Base-by-base conservation (phyloP, 2,888 invertebrate genomes). In the Drosophila pseudotalamancana region DNA sequence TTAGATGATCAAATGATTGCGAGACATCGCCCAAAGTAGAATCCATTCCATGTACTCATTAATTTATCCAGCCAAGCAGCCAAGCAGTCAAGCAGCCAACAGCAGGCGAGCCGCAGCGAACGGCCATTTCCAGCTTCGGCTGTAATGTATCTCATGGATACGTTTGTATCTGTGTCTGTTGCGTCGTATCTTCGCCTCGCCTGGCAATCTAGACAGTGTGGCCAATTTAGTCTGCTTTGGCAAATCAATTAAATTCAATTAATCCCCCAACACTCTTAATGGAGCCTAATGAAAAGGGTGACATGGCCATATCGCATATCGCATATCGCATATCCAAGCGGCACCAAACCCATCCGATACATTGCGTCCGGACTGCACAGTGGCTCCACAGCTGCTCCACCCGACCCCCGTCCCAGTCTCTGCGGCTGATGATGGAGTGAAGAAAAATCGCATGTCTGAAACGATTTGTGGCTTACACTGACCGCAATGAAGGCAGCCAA, bases 171-270 rank as follows among this genome's bases (percentile, higher is more conserved):
- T 37, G 60, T 57, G 51, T 54, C 49, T 69, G 66, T 68, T 12
- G 16, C 42, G 43, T 43, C 72, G 77, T 75, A 66, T 77, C 77
- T 73, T 72, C 65, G 61, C 69, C 60, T 59, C 64, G 81, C 66
- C n/a, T 66, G 63, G 79, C 82, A 90, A 90, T 91, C 89, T 88
- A 89, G 87, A 90, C 89, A 89, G 82, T 87, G 88, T 87, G 90
- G 90, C 90, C 91, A 90, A 90, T 91, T 91, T 90, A 88, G 89
- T 88, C 90, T 90, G 91, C 89, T 91, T 91, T 91, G 90, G 91
- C 91, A 91, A 91, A 91, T 91, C 91, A 91, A 91, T 91, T 91
- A 91, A 91, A 91, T 91, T 89, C 91, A 91, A 91, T 91, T 91
- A 91, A 91, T 90, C 87, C 90, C 90, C 89, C 90, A 90, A 90